Percentiles rank a stretch among this genome's conserved stretches.
These are phyloP conservation scores for Somateria mollissima DNA, from an alignment of 2,797 vertebrate genomes.

Conservation along the genomic window DNA sequence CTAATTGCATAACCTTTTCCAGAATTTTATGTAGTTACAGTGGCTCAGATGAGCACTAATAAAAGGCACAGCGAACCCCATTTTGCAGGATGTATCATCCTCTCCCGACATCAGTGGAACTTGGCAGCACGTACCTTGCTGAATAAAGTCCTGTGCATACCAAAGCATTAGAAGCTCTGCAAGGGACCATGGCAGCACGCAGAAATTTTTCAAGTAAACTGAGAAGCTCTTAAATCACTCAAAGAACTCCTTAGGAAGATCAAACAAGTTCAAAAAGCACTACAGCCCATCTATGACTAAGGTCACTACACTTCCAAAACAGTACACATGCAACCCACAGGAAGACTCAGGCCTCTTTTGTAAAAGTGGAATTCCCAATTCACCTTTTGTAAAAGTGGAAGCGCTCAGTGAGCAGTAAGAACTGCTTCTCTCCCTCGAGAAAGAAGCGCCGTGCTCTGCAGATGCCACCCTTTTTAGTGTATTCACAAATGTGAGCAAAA, in stretches of 20 bases:
- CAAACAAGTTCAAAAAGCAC: background rate
- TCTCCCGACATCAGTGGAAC: background rate
- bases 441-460: conserved; percentile 90
- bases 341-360: conserved; percentile 80
- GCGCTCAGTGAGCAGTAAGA: conserved; percentile 93
- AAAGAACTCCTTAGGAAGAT: background rate
- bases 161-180: background rate
- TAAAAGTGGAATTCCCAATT: conserved; percentile 90
- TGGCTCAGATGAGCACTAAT: background rate
- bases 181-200: background rate
- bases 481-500: conserved; percentile 90
- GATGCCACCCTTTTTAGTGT: conserved; percentile 84
- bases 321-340: background rate
- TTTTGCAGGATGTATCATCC: background rate
- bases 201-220: background rate
- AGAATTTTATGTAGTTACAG: background rate
- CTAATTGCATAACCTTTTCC: background rate
- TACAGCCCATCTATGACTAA: background rate
- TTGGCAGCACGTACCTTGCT: background rate
- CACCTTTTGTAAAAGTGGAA: conserved; percentile 99
- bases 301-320: background rate
- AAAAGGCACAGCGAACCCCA: background rate
- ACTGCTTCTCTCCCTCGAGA: conserved; percentile 89
- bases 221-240: background rate
- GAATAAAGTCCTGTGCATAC: background rate